phyloP scores from a whole-genome alignment of 2,888 invertebrate genomes.

The Drosophila affinis region DNA sequence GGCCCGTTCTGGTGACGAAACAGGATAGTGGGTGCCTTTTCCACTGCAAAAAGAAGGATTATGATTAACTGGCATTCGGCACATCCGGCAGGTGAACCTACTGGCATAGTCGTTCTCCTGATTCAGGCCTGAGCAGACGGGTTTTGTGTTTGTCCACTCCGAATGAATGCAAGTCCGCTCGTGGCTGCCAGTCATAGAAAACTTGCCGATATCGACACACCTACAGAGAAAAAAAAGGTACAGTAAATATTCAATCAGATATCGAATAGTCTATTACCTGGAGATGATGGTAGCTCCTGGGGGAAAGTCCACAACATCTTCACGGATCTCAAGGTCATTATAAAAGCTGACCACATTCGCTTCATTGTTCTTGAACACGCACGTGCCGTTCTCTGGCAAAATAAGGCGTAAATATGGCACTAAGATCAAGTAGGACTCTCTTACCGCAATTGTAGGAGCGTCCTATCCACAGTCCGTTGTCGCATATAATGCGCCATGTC shows the following conservation, averaged over 20 bases:
- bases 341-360: conserved; percentile 92
- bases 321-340: conserved; percentile 90
- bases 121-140: conserved; percentile 91
- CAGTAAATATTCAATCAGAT: not conserved
- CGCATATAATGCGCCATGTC: conserved; percentile 93
- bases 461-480: conserved; percentile 93
- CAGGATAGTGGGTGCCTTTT: conserved; percentile 92
- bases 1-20: conserved; percentile 93
- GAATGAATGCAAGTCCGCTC: conserved; percentile 90
- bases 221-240: conserved; percentile 80
- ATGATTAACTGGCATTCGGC: too few species aligned
- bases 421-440: conserved; percentile 7
- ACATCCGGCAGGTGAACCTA: conserved; percentile 83
- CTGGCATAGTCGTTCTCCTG: conserved; percentile 94
- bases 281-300: conserved; percentile 89
- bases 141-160: conserved; percentile 91
- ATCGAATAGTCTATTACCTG: conserved; percentile 83
- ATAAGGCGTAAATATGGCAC: not conserved
- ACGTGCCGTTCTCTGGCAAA: conserved; percentile 88
- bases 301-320: conserved; percentile 90
- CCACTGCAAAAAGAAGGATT: conserved; percentile 85
- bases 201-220: conserved; percentile 94
- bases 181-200: conserved; percentile 90
- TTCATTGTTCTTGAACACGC: conserved; percentile 90
- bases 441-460: conserved; percentile 91